These are phyloP conservation scores for Buphagus erythrorhynchus DNA, from an alignment of 2,797 vertebrate genomes.

Conservation along the genomic window DNA sequence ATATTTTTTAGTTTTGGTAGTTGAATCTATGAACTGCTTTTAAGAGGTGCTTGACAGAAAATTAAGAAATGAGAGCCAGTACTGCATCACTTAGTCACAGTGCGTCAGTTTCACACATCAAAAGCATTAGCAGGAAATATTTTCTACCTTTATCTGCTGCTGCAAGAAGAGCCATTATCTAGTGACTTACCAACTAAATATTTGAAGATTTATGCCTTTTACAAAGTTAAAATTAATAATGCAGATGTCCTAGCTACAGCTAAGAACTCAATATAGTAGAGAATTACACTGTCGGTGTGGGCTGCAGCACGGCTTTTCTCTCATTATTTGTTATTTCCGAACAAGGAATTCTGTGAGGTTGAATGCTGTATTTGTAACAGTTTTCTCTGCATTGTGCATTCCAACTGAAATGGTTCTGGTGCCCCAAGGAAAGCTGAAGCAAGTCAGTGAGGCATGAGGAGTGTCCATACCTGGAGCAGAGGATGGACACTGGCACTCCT, in stretches of 20 bases:
- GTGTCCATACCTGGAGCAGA: neutral
- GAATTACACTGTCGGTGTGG: accelerated
- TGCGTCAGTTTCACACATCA: neutral
- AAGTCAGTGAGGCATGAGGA: neutral
- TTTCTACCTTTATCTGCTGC: neutral
- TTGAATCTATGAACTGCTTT: neutral
- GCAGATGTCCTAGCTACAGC: neutral
- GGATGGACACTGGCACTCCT: neutral
- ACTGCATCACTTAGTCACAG: neutral
- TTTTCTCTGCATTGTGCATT: neutral
- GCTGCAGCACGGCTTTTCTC: neutral
- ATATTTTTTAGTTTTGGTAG: neutral
- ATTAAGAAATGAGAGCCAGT: neutral
- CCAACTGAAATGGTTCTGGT: neutral
- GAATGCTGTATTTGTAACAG: neutral
- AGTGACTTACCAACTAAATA: neutral
- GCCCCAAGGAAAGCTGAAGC: neutral
- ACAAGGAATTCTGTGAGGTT: neutral
- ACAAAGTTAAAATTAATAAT: neutral
- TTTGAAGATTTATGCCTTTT: neutral
- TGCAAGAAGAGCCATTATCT: neutral
- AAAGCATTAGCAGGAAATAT: neutral
- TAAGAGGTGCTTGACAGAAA: neutral
- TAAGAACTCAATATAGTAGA: neutral
- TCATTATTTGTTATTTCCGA: neutral